Evolutionary conservation across 1,140 invertebrate species (phyloP), one percentile per base, ranked within the genome.

Genomic region (Sycobia sp.): DNA sequence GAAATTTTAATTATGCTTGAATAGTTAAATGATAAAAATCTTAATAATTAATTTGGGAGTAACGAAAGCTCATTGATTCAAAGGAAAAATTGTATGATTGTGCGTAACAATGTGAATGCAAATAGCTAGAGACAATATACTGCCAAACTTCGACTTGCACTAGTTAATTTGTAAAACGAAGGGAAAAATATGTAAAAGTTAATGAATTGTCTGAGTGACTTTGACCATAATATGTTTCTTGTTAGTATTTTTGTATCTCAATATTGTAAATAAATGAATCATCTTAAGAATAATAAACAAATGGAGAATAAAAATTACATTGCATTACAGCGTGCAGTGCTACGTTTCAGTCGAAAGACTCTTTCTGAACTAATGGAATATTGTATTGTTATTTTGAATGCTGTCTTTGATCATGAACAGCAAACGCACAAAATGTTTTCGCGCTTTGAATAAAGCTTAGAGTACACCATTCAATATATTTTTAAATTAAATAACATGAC

Each of bases 111-210:
- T 76, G 77, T 73, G 70, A 72, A 76, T 74, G 73, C 69, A 74
- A 76, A 75, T 76, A 80, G 74, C 69, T 79, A 77, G 73, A 73
- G 78, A 82, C 76, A 82, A 82, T 81, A 82, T 75, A 82, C 78
- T 82, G 79, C 80, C 80, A 82, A 82, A 82, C 72, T 80, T 58
- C 62, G 72, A 78, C 73, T 78, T 75, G 73, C 70, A 73, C 73
- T 79, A 76, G 73, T 73, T 74, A 71, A 79, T 62, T 77, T 72
- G 65, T 72, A 69, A 73, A 68, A 46, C 36, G 22, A 51, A 39
- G 20, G 10, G 29, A 65, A 18, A 72, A 70, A 63, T 71, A 65
- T 73, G 71, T 63, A 66, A 68, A 69, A 65, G 57, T n/a, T 69
- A 63, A 57, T 55, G 18, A 57, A 57, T 63, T 46, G 54, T 57